Base-by-base conservation (phyloP, 2,888 invertebrate species). In the Drosophila heteroneura region DNA sequence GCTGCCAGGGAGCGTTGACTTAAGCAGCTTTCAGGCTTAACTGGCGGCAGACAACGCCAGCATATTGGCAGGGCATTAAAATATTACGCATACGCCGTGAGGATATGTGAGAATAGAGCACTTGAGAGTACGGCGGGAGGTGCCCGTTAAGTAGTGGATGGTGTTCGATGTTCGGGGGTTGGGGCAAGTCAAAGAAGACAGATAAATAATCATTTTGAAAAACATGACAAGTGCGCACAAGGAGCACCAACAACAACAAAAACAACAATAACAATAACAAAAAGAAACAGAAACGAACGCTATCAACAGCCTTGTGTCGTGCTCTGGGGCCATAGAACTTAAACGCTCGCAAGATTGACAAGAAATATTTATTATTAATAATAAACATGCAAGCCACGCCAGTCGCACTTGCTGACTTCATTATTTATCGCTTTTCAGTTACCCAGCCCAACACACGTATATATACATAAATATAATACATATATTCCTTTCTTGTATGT, bases 341-440 rank as follows among this genome's bases (percentile, higher is more conserved):
- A 85, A 88, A 83, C 78, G 78, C 61, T 82, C 63, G 60, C 57
- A 62, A 70, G 84, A 87, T 87, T 86, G 87, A 88, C 83, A 87
- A 87, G 82, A 80, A 88, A 82, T 88, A 87, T 88, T 83, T 89
- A 89, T 88, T 88, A 88, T 88, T 89, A 88, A 87, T 88, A 85
- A 86, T 85, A 87, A 89, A 88, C 87, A 88, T 88, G 87, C 87
- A 78, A 88, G 88, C 83, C 77, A 81, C 69, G 88, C 86, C 86
- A 85, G 67, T 76, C 82, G 85, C 86, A 89, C 89, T 88, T 85
- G 86, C 87, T 87, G 87, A 83, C 89, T 88, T 88, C 82, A 89
- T 88, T 86, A 88, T 88, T 89, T 89, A 88, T 88, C 79, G 89
- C 83, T 83, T 86, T 85, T 85, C 74, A 86, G 76, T 60, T 49